Evolutionary conservation across 2,888 invertebrate species (phyloP).

Genomic region (Tetropium fuscum): DNA sequence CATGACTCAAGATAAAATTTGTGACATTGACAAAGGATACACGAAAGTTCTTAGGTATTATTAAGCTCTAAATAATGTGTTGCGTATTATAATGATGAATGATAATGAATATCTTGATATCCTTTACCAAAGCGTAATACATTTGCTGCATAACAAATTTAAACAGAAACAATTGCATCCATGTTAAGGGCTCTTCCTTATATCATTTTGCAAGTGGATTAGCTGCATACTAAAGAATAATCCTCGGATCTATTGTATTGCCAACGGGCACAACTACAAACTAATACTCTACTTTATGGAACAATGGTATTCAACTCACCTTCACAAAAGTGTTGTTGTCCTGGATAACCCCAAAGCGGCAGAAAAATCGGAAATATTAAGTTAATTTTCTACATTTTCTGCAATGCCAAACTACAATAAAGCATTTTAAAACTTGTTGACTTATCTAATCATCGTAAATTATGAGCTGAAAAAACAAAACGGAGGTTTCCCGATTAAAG

Average conservation of each 20-base stretch:
- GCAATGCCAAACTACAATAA: slow-evolving; percentile 24
- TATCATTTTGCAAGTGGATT: background rate
- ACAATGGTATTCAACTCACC: slow-evolving; percentile 65
- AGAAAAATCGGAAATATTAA: slow-evolving; percentile 22
- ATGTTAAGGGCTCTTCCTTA: background rate
- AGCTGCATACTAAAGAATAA: background rate
- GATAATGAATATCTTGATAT: no score
- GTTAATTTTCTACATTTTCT: slow-evolving; percentile 31
- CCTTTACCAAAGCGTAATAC: no score
- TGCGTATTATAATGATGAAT: no score
- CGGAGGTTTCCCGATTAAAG: no score
- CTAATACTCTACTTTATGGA: background rate
- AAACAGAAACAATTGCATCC: background rate
- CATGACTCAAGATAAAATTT: no score
- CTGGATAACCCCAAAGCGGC: slow-evolving; percentile 59
- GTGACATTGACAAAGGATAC: no score
- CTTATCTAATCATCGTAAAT: background rate
- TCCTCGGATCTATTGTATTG: background rate
- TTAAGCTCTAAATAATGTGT: no score
- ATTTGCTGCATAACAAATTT: no score
- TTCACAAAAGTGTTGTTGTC: slow-evolving; percentile 80
- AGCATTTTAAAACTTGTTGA: background rate
- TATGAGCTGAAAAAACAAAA: no score
- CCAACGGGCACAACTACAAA: background rate
- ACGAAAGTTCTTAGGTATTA: no score